A percentile compares a stretch with the other conserved stretches of the same genome.
Evolutionary conservation across 2,797 vertebrate species (phyloP).

Genomic region (Ispidina lecontei): DNA sequence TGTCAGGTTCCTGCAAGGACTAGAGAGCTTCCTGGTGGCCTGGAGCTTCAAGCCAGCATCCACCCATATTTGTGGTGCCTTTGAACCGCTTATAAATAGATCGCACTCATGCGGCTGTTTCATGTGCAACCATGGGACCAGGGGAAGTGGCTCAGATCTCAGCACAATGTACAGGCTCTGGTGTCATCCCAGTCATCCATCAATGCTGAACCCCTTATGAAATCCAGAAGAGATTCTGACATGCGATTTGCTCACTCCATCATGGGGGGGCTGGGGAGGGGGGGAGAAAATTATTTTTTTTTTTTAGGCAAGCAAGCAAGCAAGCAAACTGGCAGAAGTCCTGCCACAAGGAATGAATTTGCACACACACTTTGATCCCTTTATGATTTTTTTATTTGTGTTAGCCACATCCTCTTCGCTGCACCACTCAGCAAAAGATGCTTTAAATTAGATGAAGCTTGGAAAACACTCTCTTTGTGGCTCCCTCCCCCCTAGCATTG

Average conservation of each 20-base stretch:
- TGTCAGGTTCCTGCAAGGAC: not conserved
- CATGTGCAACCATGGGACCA: not conserved
- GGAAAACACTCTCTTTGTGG: constrained; percentile 1
- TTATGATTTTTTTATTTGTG: constrained; percentile 88
- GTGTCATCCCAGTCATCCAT: constrained; percentile 69
- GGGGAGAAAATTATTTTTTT: not conserved
- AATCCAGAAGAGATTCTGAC: constrained; percentile 72
- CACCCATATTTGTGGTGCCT: not conserved
- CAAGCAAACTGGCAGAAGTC: constrained; percentile 73
- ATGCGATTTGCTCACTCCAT: constrained; percentile 7
- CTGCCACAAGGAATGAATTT: constrained; percentile 92
- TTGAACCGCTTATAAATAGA: constrained; percentile 50
- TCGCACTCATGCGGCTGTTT: not conserved
- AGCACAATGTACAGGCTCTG: not conserved
- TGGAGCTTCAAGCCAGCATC: not conserved
- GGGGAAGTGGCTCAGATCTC: constrained; percentile 39
- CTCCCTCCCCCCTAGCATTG: not conserved
- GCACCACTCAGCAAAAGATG: constrained; percentile 85
- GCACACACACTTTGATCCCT: constrained; percentile 88
- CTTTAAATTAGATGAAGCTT: constrained; percentile 86
- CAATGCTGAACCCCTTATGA: constrained; percentile 70
- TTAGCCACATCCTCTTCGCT: constrained; percentile 89
- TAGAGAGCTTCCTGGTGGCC: constrained; percentile 13
- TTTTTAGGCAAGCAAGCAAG: not conserved
- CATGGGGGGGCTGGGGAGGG: not conserved